A percentile compares a stretch with the other conserved stretches of the same genome.
These are phyloP conservation scores for Onychostruthus taczanowskii DNA, from an alignment of 2,113 vertebrate species.

Conservation along the genomic window DNA sequence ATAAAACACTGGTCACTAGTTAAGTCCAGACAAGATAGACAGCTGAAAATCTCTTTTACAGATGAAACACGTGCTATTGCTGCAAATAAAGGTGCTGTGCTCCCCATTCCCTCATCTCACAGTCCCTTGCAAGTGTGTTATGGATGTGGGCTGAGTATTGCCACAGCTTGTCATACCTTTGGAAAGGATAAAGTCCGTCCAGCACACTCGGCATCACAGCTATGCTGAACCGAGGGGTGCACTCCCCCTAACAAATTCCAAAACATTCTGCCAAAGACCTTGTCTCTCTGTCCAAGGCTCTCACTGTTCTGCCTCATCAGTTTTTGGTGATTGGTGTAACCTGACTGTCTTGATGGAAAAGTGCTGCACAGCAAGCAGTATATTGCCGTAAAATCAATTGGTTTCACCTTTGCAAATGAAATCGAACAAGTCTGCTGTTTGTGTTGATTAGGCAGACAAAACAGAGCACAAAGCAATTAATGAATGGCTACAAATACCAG, in stretches of 20 bases:
- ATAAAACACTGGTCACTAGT: background rate
- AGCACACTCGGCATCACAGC: background rate
- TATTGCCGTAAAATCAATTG: background rate
- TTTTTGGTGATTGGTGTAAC: background rate
- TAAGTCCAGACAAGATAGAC: background rate
- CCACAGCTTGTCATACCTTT: background rate
- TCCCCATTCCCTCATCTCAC: background rate
- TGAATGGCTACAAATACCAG: background rate
- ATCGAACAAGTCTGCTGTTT: background rate
- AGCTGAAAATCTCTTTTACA: background rate
- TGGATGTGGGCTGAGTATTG: background rate
- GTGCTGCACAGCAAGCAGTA: background rate
- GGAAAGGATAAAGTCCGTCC: background rate
- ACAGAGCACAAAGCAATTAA: background rate
- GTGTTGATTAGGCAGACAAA: background rate
- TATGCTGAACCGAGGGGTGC: accelerated
- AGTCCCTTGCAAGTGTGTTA: background rate
- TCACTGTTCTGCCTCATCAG: background rate
- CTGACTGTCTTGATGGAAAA: background rate
- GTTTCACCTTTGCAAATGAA: conserved; percentile 19
- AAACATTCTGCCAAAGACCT: background rate
- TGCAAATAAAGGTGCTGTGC: background rate
- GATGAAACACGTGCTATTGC: background rate
- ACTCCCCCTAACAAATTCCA: background rate
- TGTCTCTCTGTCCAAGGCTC: background rate